phyloP scores from a whole-genome alignment of 2,113 vertebrate species.

The Podilymbus podiceps region DNA sequence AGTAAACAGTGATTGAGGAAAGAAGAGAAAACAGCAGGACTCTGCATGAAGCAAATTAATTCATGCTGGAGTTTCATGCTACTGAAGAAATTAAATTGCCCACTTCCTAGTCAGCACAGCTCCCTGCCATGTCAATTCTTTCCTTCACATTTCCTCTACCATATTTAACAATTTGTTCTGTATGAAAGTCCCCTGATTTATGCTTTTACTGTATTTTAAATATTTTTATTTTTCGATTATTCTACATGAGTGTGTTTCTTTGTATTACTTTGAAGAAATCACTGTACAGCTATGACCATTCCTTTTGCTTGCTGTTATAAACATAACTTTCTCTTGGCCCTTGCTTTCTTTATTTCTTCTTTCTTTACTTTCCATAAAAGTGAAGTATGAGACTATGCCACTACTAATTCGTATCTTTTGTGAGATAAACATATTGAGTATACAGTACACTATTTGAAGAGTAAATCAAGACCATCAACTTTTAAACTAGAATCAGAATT shows the following conservation, averaged over 20 bases:
- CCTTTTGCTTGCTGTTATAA: neutral
- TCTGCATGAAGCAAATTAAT: constrained; percentile 73
- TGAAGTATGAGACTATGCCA: neutral
- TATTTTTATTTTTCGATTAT: neutral
- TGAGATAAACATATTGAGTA: neutral
- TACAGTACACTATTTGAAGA: neutral
- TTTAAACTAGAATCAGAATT: neutral
- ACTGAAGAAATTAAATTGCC: constrained; percentile 72
- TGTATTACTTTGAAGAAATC: neutral
- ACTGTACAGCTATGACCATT: neutral
- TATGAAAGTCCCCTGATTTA: neutral
- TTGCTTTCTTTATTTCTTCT: neutral
- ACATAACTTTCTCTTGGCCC: neutral
- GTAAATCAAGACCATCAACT: neutral
- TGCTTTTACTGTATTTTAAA: neutral
- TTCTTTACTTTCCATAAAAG: neutral
- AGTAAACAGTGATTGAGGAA: constrained; percentile 72
- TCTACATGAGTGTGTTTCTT: neutral
- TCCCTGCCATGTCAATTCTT: constrained; percentile 22
- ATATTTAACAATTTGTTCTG: constrained; percentile 37
- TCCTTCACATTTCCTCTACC: neutral
- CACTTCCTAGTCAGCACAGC: constrained; percentile 56
- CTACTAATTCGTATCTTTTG: neutral
- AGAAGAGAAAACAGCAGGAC: constrained; percentile 62
- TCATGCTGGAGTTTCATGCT: constrained; percentile 65